Conservation (phyloP, 2,888 invertebrate species). For the Caenorhabditis uteleia region DNA sequence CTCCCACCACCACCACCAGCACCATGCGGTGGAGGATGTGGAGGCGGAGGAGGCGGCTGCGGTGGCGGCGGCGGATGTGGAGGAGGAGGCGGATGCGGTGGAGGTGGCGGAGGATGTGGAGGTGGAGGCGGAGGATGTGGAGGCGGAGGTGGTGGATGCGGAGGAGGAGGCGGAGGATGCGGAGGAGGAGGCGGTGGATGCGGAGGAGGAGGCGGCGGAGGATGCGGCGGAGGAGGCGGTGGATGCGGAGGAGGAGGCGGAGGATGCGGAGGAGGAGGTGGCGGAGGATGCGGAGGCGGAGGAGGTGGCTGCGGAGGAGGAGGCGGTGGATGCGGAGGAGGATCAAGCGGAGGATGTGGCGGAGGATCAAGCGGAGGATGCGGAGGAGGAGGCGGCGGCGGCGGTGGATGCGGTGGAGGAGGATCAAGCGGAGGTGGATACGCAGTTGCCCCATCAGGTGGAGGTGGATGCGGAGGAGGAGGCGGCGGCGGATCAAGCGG, state of each 20-base stretch:
- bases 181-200: constrained; percentile 19
- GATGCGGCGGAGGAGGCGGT: constrained; percentile 32
- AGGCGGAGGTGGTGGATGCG: constrained; percentile 10
- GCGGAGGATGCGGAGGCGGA: constrained; percentile 17
- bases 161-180: constrained; percentile 10
- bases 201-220: constrained; percentile 16
- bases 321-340: constrained; percentile 6
- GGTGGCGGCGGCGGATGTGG: constrained; percentile 17
- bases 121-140: constrained; percentile 5
- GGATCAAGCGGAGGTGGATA: constrained; percentile 15
- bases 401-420: constrained; percentile 22
- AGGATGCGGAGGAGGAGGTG: constrained; percentile 20
- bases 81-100: constrained; percentile 13
- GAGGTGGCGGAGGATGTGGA: constrained; percentile 17
- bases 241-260: constrained; percentile 16
- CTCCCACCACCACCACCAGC: too few relatives aligned
- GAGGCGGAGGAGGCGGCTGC: constrained; percentile 33
- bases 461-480: constrained; percentile 19
- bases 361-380: constrained; percentile 11
- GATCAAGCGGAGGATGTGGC: constrained; percentile 17
- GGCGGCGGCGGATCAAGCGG: constrained; percentile 23
- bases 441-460: constrained; percentile 3
- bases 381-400: constrained; percentile 29
- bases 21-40: constrained; percentile 19
- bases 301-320: constrained; percentile 11